Evolutionary conservation across 2,113 vertebrate genomes (phyloP), one percentile per base, ranked within the genome.

Genomic region (Caranx melampygus): DNA sequence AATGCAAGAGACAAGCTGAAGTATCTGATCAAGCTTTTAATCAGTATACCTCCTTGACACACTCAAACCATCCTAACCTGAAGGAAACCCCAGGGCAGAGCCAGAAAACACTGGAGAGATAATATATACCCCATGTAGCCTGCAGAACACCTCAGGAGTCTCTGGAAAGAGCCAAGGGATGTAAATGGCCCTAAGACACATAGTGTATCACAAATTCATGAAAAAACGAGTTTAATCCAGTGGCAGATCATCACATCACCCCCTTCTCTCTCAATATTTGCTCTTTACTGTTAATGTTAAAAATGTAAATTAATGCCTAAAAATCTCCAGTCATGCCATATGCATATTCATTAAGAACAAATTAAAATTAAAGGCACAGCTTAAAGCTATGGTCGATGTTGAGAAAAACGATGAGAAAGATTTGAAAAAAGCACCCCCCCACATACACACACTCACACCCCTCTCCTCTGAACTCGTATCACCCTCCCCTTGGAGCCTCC

Each of bases 1-100:
- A 33, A 2, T 37, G 4, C 37, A 44, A 57, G 42, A n/a, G 5
- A 34, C 3, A 15, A 57, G 58, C 15, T 49, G 8, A 72, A 26
- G 16, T 15, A 40, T 57, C 52, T 58, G 40, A 64, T 26, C 4
- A 37, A 3, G n/a, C 40, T 21, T 69, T 71, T 69, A 51, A 77
- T 74, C 45, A 57, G 71, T 59, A 8, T 54, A 26, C 15, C 61
- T 55, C 34, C 3, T 31, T 55, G 65, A 74, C 58, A 58, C 40
- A 54, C 15, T 65, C 37, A 78, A 70, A 59, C 54, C 3, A 11
- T 59, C 54, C 16, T 62, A 49, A 75, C 52, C 79, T 40, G 20
- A 57, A 86, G 47, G 45, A 74, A 75, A 70, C 65, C 72, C 18
- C 45, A 37, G 51, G 60, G 60, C 61, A 66, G 31, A 84, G 44